Evolutionary conservation across 2,888 invertebrate species (phyloP).

Genomic region (Drosophila aldrichi): DNA sequence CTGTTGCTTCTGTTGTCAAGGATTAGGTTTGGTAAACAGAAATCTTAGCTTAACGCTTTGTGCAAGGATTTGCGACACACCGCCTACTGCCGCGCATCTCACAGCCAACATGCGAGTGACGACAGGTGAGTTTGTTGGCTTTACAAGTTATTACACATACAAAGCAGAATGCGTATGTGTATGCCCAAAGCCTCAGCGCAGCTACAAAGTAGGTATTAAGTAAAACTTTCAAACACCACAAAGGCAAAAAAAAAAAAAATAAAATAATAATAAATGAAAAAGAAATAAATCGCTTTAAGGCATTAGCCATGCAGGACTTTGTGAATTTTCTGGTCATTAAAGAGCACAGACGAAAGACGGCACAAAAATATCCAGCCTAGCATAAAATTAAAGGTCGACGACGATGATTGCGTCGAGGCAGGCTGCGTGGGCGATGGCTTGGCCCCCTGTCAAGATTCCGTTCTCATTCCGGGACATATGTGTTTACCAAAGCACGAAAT

Average conservation of each 20-base stretch:
- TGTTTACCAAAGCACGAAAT: slow-evolving; percentile 67
- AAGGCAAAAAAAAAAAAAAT: slow-evolving; percentile 23
- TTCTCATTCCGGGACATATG: slow-evolving; percentile 49
- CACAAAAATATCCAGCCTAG: slow-evolving; percentile 30
- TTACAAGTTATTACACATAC: slow-evolving; percentile 67
- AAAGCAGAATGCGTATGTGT: slow-evolving; percentile 39
- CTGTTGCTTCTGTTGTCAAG: slow-evolving; percentile 30
- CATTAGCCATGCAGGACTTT: slow-evolving; percentile 49
- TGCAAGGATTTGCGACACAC: slow-evolving; percentile 64
- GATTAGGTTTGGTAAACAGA: slow-evolving; percentile 62
- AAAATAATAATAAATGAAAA: background rate
- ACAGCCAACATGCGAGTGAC: slow-evolving; percentile 15
- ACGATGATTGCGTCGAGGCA: slow-evolving; percentile 4
- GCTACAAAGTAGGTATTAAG: slow-evolving; percentile 33
- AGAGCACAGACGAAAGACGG: slow-evolving; percentile 1
- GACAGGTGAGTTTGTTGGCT: slow-evolving; percentile 68
- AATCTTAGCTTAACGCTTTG: slow-evolving; percentile 62
- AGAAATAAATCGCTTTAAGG: slow-evolving; percentile 45
- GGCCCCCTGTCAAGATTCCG: background rate
- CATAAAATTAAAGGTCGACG: slow-evolving; percentile 44
- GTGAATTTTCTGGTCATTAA: slow-evolving; percentile 33
- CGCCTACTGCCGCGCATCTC: slow-evolving; percentile 43
- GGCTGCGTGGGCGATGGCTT: slow-evolving; percentile 23
- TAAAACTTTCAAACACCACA: slow-evolving; percentile 52
- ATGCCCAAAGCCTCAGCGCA: slow-evolving; percentile 38